Evolutionary conservation across 2,797 vertebrate genomes (phyloP), one percentile per base, ranked within the genome.

Genomic region (Muscicapa striata): DNA sequence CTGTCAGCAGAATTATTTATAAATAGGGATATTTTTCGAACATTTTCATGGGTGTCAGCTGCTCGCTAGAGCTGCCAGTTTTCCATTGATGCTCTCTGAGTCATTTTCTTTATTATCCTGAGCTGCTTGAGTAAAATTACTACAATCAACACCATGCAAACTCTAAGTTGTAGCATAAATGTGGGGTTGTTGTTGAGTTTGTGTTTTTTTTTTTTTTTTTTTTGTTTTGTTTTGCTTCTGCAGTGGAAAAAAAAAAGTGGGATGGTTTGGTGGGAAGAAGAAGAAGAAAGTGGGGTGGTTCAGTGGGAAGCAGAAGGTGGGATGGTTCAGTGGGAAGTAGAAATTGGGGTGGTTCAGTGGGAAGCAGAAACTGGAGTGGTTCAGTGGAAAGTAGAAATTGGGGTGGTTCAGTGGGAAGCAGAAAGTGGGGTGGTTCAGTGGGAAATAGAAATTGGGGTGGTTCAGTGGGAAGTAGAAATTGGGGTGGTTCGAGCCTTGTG

Each of bases 11-110:
- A 95, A 95, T 84, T 96, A 95, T 93, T 96, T 92, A 94, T 95
- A 96, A 93, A 86, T 83, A 61, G 90, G 89, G 94, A 94, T 94
- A 94, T 92, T 97, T 94, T 95, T 92, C 9, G 76, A 94, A 94
- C 87, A 94, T 95, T 96, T 94, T 97, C 93, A 95, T 89, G 96
- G 93, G 89, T 96, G 92, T 97, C 96, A 97, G 95, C 95, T 94
- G 94, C 86, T 96, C 6, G 41, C 87, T 68, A 87, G 94, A 87
- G 87, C 87, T 95, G 91, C 94, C 96, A 97, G 94, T 95, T 95
- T 94, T 94, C 94, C 94, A 92, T 92, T 96, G 95, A 84, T 90
- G 81, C 78, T 89, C 96, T 94, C 94, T 90, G 73, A 93, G 85
- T 94, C 79, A 95, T 93, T 95, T 93, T 82, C 95, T 97, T 94